These are phyloP conservation scores for Typhlomys cinereus DNA, from an alignment of 2,113 vertebrate genomes.

Conservation along the genomic window DNA sequence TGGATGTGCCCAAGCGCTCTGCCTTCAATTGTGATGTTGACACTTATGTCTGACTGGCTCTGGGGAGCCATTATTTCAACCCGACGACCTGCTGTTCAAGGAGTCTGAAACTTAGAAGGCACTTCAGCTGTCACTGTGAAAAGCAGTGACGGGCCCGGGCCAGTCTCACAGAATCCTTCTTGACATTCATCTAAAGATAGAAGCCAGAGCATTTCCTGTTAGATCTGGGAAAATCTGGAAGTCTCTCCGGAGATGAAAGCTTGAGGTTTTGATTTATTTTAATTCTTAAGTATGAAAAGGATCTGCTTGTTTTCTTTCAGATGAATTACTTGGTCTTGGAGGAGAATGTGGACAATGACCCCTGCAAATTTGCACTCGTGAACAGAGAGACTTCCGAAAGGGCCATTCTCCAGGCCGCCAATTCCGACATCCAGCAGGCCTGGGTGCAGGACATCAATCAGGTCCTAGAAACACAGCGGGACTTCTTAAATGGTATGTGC, in stretches of 20 bases:
- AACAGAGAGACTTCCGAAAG: conserved; percentile 93
- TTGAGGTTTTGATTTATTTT: not conserved
- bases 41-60: too few species aligned
- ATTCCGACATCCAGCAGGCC: conserved; percentile 94
- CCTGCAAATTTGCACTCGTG: conserved; percentile 95
- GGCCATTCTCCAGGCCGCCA: conserved; percentile 95
- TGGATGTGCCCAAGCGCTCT: too few species aligned
- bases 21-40: too few species aligned
- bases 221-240: not conserved
- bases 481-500: conserved; percentile 93
- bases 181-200: not conserved
- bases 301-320: conserved; percentile 81
- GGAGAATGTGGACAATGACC: conserved; percentile 93
- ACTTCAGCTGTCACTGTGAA: not conserved
- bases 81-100: accelerated
- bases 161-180: not conserved
- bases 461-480: conserved; percentile 94
- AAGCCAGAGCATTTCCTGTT: not conserved
- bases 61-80: not conserved
- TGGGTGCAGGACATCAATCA: conserved; percentile 95
- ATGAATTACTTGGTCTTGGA: conserved; percentile 94
- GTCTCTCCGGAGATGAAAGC: conserved; percentile 1
- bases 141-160: not conserved
- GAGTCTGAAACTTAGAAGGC: not conserved
- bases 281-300: not conserved